Percentiles rank a stretch among this genome's conserved stretches.
Conservation (phyloP, 2,113 vertebrate genomes). For the Oncorhynchus gorbuscha region DNA sequence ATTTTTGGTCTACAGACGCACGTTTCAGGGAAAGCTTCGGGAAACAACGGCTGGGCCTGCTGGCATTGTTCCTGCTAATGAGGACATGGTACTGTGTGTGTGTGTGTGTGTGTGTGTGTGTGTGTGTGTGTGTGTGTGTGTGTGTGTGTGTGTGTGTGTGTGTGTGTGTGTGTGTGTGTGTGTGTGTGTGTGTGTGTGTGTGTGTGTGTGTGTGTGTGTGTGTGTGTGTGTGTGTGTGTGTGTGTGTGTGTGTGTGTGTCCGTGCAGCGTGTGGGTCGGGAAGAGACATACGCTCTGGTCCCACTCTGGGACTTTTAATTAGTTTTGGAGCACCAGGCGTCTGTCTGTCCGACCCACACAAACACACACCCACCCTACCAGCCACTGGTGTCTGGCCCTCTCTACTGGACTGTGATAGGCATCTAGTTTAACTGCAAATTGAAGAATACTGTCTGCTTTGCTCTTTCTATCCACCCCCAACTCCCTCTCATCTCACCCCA, state of each 20-base stretch:
- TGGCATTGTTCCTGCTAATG: conserved; percentile 65
- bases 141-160: too few relatives aligned
- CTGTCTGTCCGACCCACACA: conserved; percentile 40
- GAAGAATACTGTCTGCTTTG: background rate
- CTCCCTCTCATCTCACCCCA: too few relatives aligned
- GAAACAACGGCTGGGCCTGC: conserved; percentile 19
- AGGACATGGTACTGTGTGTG: conserved; percentile 41
- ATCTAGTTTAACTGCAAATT: background rate
- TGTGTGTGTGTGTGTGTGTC: background rate
- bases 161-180: background rate
- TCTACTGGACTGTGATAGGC: too few relatives aligned
- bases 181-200: too few relatives aligned
- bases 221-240: background rate
- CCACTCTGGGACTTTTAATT: conserved; percentile 69
- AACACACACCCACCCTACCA: too few relatives aligned
- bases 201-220: background rate
- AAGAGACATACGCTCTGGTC: conserved; percentile 47
- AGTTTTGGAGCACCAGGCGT: conserved; percentile 60
- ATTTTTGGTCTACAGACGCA: conserved; percentile 5
- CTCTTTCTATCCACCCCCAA: too few relatives aligned
- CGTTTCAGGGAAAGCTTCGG: too few relatives aligned
- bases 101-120: too few relatives aligned
- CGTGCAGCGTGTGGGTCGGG: conserved; percentile 49
- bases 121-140: too few relatives aligned
- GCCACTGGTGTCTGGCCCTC: too few relatives aligned